Base-by-base conservation (phyloP, 2,888 invertebrate genomes). In the Heliconius hortense region DNA sequence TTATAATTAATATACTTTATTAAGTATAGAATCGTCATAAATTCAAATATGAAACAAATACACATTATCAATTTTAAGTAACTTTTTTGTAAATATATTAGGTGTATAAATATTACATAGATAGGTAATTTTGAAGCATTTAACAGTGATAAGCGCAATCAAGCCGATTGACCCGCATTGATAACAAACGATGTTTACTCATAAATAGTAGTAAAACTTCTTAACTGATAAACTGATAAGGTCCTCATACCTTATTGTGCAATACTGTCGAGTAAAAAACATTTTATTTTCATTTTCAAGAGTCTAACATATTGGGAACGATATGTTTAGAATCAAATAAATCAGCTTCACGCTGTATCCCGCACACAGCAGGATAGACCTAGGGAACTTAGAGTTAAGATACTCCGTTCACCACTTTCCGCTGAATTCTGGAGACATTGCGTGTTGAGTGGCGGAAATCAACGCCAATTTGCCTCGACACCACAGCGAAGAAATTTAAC, bases 141-240 rank as follows among this genome's bases (percentile, higher is more conserved):
- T 73, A 60, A 73, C 72, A 79, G 79, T 82, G 90, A 90, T 90
- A 89, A 84, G 74, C 79, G 79, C 77, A 83, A 83, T 84, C 82
- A 80, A 82, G 78, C 82, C 84, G 87, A 90, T 88, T 89, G 91
- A 89, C 92, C 92, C 82, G 87, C 77, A 86, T 92, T 86, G 90
- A 91, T 91, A 90, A 80, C 79, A 81, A 24, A 81, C 74, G 24
- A 64, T 88, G 85, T 88, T 85, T 88, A 87, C 86, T 84, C 85
- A 84, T 84, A 82, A 78, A 81, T 84, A 82, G 84, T 85, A 84
- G 85, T 85, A 86, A 86, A 84, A 86, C 84, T 84, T 81, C 86
- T 87, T 87, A 87, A 82, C 86, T 82, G 90, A 90, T 91, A 90
- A 87, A 75, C 74, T 72, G 83, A 83, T 84, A 85, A 21, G 43